Evolutionary conservation across 2,888 invertebrate genomes (phyloP), one percentile per base, ranked within the genome.

Genomic region (Xylocampa areola): DNA sequence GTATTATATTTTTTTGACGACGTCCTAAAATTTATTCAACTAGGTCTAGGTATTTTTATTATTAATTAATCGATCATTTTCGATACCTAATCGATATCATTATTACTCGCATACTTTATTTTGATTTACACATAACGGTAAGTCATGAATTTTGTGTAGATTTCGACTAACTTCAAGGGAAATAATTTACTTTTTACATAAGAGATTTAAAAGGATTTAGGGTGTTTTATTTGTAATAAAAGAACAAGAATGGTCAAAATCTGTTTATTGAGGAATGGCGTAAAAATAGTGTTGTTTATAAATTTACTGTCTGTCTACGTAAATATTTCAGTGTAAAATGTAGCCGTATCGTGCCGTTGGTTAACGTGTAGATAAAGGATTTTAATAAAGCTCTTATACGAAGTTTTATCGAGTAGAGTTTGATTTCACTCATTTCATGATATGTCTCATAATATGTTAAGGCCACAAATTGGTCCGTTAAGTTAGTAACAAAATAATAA

Each of bases 191-290:
- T 4, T n/a, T 57, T 39, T 27, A 29, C 2, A 14, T 5, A 29
- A 36, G 27, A 19, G 40, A 40, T 44, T 47, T 35, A 25, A n/a
- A n/a, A n/a, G n/a, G n/a, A n/a, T 2, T 10, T n/a, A 49, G 16
- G 19, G 10, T 43, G 17, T 53, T 21, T 32, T 36, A 5, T 55
- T 49, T 53, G 35, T 69, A 76, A 77, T 78, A 77, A 81, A 80
- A 75, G 53, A 81, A 81, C 79, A 76, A 80, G 60, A 73, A 60
- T 80, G 70, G 73, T 78, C 81, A 82, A 76, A 77, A 81, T 76
- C 82, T 68, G 61, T 90, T 91, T 90, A 90, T 90, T 90, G 77
- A 85, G 88, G 87, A 88, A 88, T 88, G 86, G 80, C 83, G 84
- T 85, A 84, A 83, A 81, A 79, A 81, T 72, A 72, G 77, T 82